These are phyloP conservation scores for Eupeodes latifasciatus DNA, from an alignment of 2,888 invertebrate species.

Conservation along the genomic window DNA sequence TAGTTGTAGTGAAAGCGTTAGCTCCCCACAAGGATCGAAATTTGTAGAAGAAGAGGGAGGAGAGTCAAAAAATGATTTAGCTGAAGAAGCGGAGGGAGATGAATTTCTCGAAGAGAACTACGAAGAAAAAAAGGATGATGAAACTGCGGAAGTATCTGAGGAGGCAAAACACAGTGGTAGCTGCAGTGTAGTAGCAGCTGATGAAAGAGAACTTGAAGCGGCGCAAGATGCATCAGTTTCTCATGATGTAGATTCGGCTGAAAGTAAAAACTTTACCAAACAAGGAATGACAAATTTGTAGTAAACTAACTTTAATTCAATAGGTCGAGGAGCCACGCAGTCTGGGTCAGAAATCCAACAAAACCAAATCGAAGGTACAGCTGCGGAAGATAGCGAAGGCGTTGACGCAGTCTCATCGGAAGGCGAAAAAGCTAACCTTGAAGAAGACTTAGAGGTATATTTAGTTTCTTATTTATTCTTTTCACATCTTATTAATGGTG, in stretches of 20 bases:
- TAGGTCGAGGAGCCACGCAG: conserved; percentile 84
- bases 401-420: conserved; percentile 86
- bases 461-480: background rate
- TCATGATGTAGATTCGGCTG: conserved; percentile 80
- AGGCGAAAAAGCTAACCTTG: conserved; percentile 86
- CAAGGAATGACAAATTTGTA: background rate
- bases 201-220: conserved; percentile 57
- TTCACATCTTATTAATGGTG: background rate
- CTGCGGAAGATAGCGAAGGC: conserved; percentile 82
- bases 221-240: conserved; percentile 68
- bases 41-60: conserved; percentile 86
- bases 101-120: conserved; percentile 61
- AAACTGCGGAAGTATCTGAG: conserved; percentile 46
- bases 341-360: conserved; percentile 83
- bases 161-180: conserved; percentile 53
- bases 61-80: conserved; percentile 80
- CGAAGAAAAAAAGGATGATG: conserved; percentile 56
- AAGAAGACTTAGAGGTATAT: conserved; percentile 81
- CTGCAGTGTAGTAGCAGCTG: conserved; percentile 37
- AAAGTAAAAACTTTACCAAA: conserved; percentile 77
- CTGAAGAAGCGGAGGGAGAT: conserved; percentile 85
- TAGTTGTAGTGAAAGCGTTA: conserved; percentile 86
- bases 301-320: background rate
- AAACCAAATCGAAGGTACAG: conserved; percentile 80
- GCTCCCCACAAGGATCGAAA: conserved; percentile 91